A percentile compares a stretch with the other conserved stretches of the same genome.
Conservation (phyloP, 1,140 invertebrate species). For the Leptestheria dahalacensis region DNA sequence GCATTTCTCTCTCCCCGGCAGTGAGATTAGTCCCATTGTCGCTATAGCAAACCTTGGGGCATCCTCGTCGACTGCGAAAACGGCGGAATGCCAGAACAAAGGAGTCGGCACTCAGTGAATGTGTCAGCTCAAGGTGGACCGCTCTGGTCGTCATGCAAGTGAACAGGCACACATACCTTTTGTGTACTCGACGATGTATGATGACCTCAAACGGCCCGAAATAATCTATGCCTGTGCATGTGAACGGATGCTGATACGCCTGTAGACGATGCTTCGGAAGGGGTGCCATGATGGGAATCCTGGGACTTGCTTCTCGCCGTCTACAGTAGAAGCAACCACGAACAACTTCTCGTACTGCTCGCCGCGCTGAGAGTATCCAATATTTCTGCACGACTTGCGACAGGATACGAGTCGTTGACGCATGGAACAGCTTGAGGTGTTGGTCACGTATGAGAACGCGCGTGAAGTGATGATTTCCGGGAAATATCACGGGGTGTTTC, state of each 20-base stretch:
- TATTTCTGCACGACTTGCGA: too few relatives aligned
- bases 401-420: too few relatives aligned
- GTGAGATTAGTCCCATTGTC: conserved; percentile 26
- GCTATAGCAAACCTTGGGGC: conserved; percentile 18
- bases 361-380: conserved; percentile 10
- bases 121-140: conserved; percentile 23
- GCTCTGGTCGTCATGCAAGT: conserved; percentile 22
- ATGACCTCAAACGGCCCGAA: conserved; percentile 20
- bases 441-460: too few relatives aligned
- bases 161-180: conserved; percentile 22
- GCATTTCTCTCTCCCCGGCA: conserved; percentile 20
- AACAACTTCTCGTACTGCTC: conserved; percentile 14
- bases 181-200: conserved; percentile 16
- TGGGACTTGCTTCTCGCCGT: background rate
- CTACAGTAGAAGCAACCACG: background rate
- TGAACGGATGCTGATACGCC: conserved; percentile 13
- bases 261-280: background rate
- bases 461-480: too few relatives aligned
- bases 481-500: too few relatives aligned
- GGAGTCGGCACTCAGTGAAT: conserved; percentile 18
- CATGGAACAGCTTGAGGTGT: too few relatives aligned
- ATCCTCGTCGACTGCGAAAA: conserved; percentile 21
- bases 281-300: background rate
- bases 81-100: conserved; percentile 20
- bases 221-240: conserved; percentile 19